These are phyloP conservation scores for Chromis chromis DNA, from an alignment of 2,797 vertebrate genomes.

Conservation along the genomic window DNA sequence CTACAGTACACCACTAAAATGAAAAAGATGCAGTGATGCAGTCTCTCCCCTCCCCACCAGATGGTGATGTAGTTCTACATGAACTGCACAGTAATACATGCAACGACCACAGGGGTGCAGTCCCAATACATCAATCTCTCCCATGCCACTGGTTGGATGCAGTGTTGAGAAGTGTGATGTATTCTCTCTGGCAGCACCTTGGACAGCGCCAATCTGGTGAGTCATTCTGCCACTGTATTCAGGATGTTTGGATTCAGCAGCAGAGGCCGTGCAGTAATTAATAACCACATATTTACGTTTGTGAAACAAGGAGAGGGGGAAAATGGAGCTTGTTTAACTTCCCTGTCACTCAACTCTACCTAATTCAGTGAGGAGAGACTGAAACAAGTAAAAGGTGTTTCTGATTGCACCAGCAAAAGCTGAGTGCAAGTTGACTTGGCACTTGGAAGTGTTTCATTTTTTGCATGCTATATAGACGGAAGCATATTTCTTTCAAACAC, in stretches of 20 bases:
- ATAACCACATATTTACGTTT: constrained; percentile 61
- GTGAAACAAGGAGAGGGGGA: constrained; percentile 12
- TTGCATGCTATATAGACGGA: not conserved
- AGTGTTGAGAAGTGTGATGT: constrained; percentile 61
- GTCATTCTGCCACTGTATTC: constrained; percentile 73
- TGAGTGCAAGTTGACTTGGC: constrained; percentile 28
- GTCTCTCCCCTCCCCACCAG: constrained; percentile 39
- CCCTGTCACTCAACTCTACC: constrained; percentile 10
- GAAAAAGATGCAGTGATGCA: not conserved
- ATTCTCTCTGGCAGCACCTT: constrained; percentile 69
- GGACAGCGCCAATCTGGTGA: constrained; percentile 76
- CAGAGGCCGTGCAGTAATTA: constrained; percentile 65
- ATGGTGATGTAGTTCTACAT: constrained; percentile 44
- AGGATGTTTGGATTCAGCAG: constrained; percentile 61
- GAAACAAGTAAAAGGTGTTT: constrained; percentile 17
- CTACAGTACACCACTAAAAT: not conserved
- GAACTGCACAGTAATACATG: not conserved
- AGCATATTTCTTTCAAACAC: constrained; percentile 23
- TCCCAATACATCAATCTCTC: constrained; percentile 12
- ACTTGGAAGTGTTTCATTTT: not conserved
- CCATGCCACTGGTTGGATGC: constrained; percentile 22
- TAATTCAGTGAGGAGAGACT: constrained; percentile 17
- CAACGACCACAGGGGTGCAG: constrained; percentile 67
- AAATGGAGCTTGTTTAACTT: constrained; percentile 36
- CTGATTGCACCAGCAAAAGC: constrained; percentile 10